These are phyloP conservation scores for Passer montanus DNA, from an alignment of 2,113 vertebrate genomes.

Conservation along the genomic window DNA sequence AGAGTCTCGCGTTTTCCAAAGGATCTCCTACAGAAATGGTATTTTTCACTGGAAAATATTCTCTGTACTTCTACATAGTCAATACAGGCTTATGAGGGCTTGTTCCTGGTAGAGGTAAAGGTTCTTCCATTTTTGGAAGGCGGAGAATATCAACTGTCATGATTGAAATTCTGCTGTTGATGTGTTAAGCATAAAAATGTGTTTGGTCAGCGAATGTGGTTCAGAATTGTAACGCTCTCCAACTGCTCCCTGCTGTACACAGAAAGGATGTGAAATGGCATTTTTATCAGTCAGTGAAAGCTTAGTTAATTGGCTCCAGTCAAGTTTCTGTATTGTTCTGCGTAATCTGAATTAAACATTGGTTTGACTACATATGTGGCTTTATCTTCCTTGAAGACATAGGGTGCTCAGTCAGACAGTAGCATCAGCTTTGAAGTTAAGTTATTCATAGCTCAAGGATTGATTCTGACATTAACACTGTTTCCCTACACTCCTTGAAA, in stretches of 20 bases:
- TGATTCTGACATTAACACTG: slow-evolving; percentile 52
- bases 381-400: slow-evolving; percentile 65
- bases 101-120: not conserved
- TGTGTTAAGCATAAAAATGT: not conserved
- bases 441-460: slow-evolving; percentile 63
- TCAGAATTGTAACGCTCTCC: not conserved
- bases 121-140: not conserved
- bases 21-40: not conserved
- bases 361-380: slow-evolving; percentile 48
- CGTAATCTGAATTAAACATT: slow-evolving; percentile 67
- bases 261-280: not conserved
- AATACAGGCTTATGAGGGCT: not conserved
- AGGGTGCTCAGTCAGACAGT: slow-evolving; percentile 51
- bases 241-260: not conserved
- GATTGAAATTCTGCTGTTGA: not conserved
- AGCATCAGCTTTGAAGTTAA: slow-evolving; percentile 67
- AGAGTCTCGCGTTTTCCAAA: not conserved
- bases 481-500: slow-evolving; percentile 26
- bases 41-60: not conserved
- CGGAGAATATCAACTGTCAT: not conserved
- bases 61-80: not conserved
- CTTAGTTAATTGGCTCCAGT: slow-evolving; percentile 55
- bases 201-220: not conserved
- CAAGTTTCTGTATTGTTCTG: slow-evolving; percentile 51
- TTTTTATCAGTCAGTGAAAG: slow-evolving; percentile 58